Base-by-base conservation (phyloP, 2,888 invertebrate species). In the Furcula furcula region DNA sequence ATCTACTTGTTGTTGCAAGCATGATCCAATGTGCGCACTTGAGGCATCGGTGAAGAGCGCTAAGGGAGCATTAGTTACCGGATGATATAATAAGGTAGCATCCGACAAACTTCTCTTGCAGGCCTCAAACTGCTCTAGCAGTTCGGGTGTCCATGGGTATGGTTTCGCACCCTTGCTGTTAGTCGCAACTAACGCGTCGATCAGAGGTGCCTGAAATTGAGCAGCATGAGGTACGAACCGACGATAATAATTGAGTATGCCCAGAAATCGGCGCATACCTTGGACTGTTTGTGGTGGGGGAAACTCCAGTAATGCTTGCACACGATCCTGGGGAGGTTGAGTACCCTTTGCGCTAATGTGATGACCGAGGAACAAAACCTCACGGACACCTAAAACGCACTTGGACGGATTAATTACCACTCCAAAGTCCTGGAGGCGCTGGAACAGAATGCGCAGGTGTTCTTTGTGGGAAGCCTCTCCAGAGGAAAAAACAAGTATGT, bases 1-100 rank as follows among this genome's bases (percentile, higher is more conserved):
- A 5, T 20, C 14, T 2, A 15, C 12, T 0, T 11, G 28, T 13
- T 53, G 51, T 12, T 52, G 46, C 0, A 52, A 11, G 3, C 27
- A 34, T 1, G 44, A 6, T 1, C 46, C 46, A 0, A 46, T 9
- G 2, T 34, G 35, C 1, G 9, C 2, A 3, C 18, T 25, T 1
- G 44, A 48, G 0, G 48, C 44, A 14, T 48, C 48, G 0, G 44
- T 45, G 3, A 40, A 39, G 0, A 37, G 7, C 12, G 16, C 33
- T 7, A 43, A 7, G 3, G 13, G 11, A n/a, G 37, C 23, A 22
- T 14, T 5, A 9, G 1, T 3, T 1, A n/a, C 9, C 4, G 26
- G 26, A 14, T 26, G 26, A 1, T 2, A 2, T 2, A 26, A n/a
- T 3, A 13, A 2, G 1, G 26, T 14, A 9, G 26, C 13, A 1